These are phyloP conservation scores for Albula glossodonta DNA, from an alignment of 2,113 vertebrate genomes.

Conservation along the genomic window DNA sequence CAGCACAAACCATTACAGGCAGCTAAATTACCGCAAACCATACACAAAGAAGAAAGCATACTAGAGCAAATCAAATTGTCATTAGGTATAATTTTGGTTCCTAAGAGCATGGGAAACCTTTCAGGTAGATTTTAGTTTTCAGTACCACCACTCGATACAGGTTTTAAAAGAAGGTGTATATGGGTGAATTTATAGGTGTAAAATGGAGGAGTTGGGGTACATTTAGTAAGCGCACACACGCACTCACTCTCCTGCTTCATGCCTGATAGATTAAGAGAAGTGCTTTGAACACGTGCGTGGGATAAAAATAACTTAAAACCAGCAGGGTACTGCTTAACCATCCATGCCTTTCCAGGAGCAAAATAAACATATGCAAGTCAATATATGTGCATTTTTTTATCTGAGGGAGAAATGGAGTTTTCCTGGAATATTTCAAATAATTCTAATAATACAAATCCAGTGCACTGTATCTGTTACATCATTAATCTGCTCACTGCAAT, in stretches of 20 bases:
- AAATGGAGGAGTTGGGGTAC: background rate
- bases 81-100: no score
- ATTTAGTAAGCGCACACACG: background rate
- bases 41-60: no score
- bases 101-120: no score
- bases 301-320: background rate
- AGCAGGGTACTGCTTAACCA: background rate
- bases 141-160: no score
- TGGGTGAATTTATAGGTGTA: background rate
- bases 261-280: background rate
- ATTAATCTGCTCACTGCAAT: background rate
- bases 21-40: no score
- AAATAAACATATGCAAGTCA: background rate
- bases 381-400: background rate
- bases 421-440: background rate
- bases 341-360: background rate
- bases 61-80: no score
- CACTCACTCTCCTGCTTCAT: background rate
- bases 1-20: no score
- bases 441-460: background rate
- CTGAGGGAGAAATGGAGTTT: background rate
- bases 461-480: background rate
- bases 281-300: background rate
- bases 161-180: no score
- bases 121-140: no score